Conservation (phyloP, 2,113 vertebrate genomes). For the Melierax canorus region DNA sequence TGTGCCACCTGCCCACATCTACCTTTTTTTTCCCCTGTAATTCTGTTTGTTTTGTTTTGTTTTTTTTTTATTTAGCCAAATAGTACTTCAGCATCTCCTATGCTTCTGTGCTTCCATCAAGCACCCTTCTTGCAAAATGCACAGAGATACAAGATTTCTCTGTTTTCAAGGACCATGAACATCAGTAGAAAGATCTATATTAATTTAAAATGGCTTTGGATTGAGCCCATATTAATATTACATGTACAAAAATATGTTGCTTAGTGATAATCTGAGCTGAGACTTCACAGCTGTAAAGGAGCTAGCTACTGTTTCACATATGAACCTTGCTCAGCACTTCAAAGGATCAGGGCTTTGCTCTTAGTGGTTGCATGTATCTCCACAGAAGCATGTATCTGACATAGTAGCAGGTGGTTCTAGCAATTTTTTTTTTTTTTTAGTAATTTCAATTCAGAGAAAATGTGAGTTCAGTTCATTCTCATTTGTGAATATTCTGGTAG, state of each 20-base stretch:
- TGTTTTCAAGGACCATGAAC: background rate
- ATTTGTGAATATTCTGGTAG: background rate
- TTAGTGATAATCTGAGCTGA: background rate
- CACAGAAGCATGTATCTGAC: background rate
- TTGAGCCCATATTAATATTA: background rate
- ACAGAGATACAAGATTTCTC: background rate
- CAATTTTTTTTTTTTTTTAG: background rate
- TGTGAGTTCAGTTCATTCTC: background rate
- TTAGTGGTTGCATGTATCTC: background rate
- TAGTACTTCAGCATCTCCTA: background rate
- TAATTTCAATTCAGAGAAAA: background rate
- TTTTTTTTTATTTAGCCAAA: background rate
- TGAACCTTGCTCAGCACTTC: background rate
- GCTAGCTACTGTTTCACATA: background rate
- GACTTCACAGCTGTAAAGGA: background rate
- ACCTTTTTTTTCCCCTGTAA: background rate
- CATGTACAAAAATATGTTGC: background rate
- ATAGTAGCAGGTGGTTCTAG: background rate
- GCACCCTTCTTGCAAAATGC: background rate
- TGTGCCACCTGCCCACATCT: background rate
- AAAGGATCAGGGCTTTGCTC: background rate
- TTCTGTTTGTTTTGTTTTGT: background rate
- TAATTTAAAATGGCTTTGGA: background rate
- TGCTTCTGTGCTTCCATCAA: background rate
- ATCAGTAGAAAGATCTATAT: background rate